Evolutionary conservation across 2,888 invertebrate genomes (phyloP), one percentile per base, ranked within the genome.

Genomic region (Metopia argyrocephala): DNA sequence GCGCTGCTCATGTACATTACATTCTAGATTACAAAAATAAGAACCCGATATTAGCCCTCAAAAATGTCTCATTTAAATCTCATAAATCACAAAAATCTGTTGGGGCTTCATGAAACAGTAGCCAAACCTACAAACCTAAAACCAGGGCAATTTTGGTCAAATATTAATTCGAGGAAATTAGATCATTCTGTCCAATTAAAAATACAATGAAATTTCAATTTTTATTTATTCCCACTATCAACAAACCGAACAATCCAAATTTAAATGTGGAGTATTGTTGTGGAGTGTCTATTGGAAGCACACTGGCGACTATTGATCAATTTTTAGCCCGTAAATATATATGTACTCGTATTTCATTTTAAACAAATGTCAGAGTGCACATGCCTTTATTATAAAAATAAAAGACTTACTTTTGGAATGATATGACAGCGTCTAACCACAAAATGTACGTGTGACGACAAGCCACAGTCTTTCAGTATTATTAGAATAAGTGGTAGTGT

Each of bases 381-480:
- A 25, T 28, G 28, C 9, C 31, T 38, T 15, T 15, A 21, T 15
- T 20, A 21, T 48, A 48, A 48, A 50, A 31, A 61, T 25, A 2
- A 59, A 50, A 59, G 18, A 27, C 50, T 62, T 38, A 31, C 31
- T 52, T 68, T 50, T 66, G n/a, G 2, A 9, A 45, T 18, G 21
- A 20, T n/a, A 50, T 46, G 50, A 61, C 70, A 57, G 76, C 57
- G 21, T 64, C 25, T 48, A 69, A 57, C 76, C 76, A 20, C 76
- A 65, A 65, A 70, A 50, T 76, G 69, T 69, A 76, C 76, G 76
- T 76, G 76, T 65, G 76, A 65, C 76, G 76, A 57, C 69, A 65
- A 50, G 64, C 62, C 45, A 59, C 21, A 31, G 74, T 45, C 65
- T 65, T 9, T 15, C 15, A 12, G 6, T 12, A 15, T n/a, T n/a